Evolutionary conservation across 2,797 vertebrate genomes (phyloP).

Genomic region (Bradypodion pumilum): DNA sequence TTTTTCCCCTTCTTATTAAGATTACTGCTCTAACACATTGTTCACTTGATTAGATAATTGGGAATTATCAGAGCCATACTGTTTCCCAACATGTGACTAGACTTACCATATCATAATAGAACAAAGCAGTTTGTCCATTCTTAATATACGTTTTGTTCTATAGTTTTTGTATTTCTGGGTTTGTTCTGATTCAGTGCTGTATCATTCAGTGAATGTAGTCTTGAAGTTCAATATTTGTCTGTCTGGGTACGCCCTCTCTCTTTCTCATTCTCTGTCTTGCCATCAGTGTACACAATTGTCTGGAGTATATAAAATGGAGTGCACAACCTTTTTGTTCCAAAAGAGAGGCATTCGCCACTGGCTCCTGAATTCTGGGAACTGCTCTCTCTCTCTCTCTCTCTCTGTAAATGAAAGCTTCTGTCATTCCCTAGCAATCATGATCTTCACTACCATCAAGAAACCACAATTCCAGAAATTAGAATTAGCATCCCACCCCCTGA

Average conservation of each 20-base stretch:
- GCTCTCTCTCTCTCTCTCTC: not conserved
- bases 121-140: not conserved
- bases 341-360: not conserved
- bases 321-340: not conserved
- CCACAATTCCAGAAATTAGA: not conserved
- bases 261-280: no score
- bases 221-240: not conserved
- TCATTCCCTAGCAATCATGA: not conserved
- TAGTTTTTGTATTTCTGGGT: not conserved
- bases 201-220: not conserved
- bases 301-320: not conserved
- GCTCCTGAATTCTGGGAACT: not conserved
- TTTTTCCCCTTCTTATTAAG: constrained; percentile 4
- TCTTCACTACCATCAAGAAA: not conserved
- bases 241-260: no score
- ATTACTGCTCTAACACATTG: not conserved
- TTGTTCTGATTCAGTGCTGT: not conserved
- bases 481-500: not conserved
- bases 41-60: not conserved
- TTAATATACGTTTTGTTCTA: not conserved
- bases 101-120: not conserved
- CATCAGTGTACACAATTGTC: not conserved
- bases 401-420: not conserved
- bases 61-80: not conserved
- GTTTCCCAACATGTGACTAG: not conserved